Conservation (phyloP, 2,797 vertebrate species). For the Syndactyla subalaris region DNA sequence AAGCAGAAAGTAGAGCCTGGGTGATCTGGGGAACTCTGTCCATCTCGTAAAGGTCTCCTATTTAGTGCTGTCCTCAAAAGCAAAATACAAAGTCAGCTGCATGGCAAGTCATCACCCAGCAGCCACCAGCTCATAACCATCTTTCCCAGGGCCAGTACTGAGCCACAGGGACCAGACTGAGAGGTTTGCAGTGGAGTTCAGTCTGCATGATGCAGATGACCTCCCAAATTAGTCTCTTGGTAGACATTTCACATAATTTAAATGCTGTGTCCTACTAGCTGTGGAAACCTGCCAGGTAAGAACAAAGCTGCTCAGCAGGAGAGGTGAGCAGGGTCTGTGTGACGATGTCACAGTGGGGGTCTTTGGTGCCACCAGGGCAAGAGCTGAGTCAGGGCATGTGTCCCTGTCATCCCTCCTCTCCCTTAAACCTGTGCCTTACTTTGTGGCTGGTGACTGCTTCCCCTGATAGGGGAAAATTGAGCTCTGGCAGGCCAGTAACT, state of each 20-base stretch:
- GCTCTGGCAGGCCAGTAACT: neutral
- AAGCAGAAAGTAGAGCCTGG: neutral
- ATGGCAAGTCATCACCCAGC: neutral
- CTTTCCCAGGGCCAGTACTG: neutral
- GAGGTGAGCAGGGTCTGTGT: neutral
- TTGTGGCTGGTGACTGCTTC: neutral
- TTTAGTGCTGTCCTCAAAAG: neutral
- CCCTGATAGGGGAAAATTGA: fast-evolving
- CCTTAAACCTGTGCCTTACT: neutral
- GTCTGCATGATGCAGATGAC: fast-evolving
- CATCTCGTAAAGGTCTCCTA: neutral
- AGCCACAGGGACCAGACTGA: fast-evolving
- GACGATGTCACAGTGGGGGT: neutral
- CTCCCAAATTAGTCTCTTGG: neutral
- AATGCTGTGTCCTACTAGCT: neutral
- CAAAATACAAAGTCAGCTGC: neutral
- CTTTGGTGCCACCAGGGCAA: fast-evolving
- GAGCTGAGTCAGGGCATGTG: fast-evolving
- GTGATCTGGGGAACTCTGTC: neutral
- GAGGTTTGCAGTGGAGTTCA: neutral
- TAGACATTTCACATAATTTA: neutral
- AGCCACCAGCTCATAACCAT: neutral
- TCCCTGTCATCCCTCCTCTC: fast-evolving
- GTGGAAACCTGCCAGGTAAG: neutral
- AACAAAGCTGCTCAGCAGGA: neutral